phyloP scores from a whole-genome alignment of 1,140 invertebrate genomes.

The Panulirus ornatus region DNA sequence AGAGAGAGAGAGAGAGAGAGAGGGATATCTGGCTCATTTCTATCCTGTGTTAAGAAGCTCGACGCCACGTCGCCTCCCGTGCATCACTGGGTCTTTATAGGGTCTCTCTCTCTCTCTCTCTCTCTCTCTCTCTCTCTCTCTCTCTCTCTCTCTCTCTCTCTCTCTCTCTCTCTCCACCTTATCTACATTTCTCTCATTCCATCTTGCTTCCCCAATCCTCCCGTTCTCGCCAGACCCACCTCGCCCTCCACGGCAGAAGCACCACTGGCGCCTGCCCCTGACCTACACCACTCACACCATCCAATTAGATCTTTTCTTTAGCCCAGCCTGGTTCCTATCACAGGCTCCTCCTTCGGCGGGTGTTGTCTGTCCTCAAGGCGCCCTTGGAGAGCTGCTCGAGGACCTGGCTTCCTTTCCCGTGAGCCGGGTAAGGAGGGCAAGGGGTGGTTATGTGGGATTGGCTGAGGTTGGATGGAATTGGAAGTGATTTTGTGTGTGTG shows the following conservation, averaged over 20 bases:
- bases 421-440: no score
- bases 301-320: conserved; percentile 4
- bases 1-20: no score
- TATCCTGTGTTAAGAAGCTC: no score
- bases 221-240: neutral
- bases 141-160: no score
- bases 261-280: no score
- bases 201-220: neutral
- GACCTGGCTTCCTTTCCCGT: neutral
- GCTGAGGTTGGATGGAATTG: neutral
- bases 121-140: no score
- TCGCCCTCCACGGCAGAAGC: neutral
- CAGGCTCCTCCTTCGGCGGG: neutral
- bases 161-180: no score
- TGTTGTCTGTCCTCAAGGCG: neutral
- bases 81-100: no score
- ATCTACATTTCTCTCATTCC: no score
- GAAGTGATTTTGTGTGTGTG: neutral
- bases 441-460: neutral
- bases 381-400: neutral
- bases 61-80: no score
- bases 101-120: no score
- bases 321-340: neutral
- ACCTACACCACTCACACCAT: neutral
- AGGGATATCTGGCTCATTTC: no score